Percentiles rank a stretch among this genome's conserved stretches.
Conservation (phyloP, 1,140 invertebrate species). For the Formica exsecta region DNA sequence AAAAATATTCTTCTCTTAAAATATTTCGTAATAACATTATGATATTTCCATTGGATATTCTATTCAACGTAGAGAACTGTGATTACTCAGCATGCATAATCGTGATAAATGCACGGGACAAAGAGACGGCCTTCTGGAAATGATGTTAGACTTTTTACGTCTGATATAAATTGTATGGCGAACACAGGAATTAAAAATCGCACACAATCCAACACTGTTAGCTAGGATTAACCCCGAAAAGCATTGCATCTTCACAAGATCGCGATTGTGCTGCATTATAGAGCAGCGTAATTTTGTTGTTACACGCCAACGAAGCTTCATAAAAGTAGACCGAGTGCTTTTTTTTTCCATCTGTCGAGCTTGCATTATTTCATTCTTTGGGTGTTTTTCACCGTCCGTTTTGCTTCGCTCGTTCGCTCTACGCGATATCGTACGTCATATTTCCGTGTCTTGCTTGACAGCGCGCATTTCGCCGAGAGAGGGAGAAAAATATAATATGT, state of each 20-base stretch:
- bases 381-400: conserved; percentile 42
- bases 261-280: conserved; percentile 52
- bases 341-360: conserved; percentile 54
- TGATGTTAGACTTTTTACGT: conserved; percentile 35
- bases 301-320: conserved; percentile 33
- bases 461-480: not conserved
- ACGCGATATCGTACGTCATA: conserved; percentile 19
- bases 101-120: conserved; percentile 32
- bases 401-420: not conserved
- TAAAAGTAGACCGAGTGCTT: conserved; percentile 28
- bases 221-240: conserved; percentile 37
- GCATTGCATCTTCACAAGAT: conserved; percentile 19
- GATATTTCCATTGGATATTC: conserved; percentile 24
- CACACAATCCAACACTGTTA: conserved; percentile 21
- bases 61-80: conserved; percentile 13
- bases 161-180: not conserved
- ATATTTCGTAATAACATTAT: conserved; percentile 1
- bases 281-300: conserved; percentile 44
- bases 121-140: conserved; percentile 14
- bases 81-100: conserved; percentile 14
- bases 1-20: not conserved
- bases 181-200: conserved; percentile 27
- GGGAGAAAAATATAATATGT: not conserved
- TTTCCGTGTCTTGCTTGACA: conserved; percentile 29
- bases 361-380: conserved; percentile 61